phyloP scores from a whole-genome alignment of 1,140 invertebrate species.

The Drosophila littoralis region DNA sequence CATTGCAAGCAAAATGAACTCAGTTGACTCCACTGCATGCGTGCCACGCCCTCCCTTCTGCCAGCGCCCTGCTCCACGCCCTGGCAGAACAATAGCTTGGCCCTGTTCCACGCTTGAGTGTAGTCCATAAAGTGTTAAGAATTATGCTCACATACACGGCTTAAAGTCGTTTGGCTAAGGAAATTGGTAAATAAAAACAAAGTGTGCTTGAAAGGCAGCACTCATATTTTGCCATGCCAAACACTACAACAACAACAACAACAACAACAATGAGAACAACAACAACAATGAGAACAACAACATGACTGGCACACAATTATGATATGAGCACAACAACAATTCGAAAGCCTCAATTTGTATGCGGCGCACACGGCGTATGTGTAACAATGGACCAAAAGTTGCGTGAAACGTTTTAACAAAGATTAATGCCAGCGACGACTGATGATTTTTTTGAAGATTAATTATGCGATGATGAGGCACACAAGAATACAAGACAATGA shows the following conservation, averaged over 20 bases:
- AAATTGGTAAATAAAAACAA: conserved; percentile 80
- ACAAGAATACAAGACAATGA: conserved; percentile 70
- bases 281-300: conserved; percentile 11
- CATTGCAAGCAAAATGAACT: conserved; percentile 81
- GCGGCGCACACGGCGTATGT: conserved; percentile 73
- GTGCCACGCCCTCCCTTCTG: neutral
- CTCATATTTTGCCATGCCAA: conserved; percentile 61
- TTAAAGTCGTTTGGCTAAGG: conserved; percentile 68
- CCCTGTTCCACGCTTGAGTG: neutral
- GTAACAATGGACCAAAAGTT: conserved; percentile 83
- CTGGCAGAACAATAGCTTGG: no score
- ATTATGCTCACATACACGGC: conserved; percentile 42
- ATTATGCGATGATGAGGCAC: conserved; percentile 83
- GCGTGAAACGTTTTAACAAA: conserved; percentile 83
- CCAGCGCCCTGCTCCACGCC: no score
- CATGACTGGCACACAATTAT: conserved; percentile 59
- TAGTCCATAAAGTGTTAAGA: conserved; percentile 59
- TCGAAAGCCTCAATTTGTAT: conserved; percentile 57
- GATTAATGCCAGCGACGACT: conserved; percentile 83
- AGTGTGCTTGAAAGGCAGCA: conserved; percentile 64
- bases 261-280: neutral
- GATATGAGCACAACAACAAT: conserved; percentile 41
- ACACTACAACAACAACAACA: conserved; percentile 38
- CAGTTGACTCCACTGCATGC: conserved; percentile 74
- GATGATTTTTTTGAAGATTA: conserved; percentile 84